Conservation (phyloP, 2,888 invertebrate species). For the Tachina grossa region DNA sequence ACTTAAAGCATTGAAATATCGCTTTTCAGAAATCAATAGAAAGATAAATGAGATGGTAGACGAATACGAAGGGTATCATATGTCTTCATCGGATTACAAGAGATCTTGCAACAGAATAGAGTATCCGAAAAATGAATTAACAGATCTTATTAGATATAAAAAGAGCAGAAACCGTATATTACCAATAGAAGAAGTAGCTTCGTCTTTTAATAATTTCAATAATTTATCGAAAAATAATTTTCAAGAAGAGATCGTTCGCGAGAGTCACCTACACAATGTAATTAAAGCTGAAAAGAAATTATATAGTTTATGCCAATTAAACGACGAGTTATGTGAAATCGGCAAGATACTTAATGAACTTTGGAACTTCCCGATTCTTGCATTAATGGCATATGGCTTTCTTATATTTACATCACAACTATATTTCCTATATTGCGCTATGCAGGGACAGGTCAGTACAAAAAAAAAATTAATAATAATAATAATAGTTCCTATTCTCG, state of each 20-base stretch:
- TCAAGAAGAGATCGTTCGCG: constrained; percentile 66
- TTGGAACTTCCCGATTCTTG: constrained; percentile 82
- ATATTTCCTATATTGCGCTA: constrained; percentile 82
- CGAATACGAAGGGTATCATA: constrained; percentile 76
- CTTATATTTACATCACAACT: constrained; percentile 82
- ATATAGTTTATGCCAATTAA: constrained; percentile 81
- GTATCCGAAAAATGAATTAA: constrained; percentile 65
- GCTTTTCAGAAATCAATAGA: constrained; percentile 77
- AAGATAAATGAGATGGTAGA: constrained; percentile 76
- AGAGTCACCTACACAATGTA: constrained; percentile 79
- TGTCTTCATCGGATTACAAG: not conserved
- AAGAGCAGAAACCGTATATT: constrained; percentile 56
- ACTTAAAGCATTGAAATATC: constrained; percentile 79
- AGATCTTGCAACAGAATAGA: constrained; percentile 23
- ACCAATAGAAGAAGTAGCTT: constrained; percentile 30
- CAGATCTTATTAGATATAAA: constrained; percentile 46
- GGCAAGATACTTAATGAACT: constrained; percentile 81
- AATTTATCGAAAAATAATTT: constrained; percentile 38
- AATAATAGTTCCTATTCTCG: no score
- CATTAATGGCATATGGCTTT: constrained; percentile 82
- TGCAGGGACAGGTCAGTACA: constrained; percentile 78
- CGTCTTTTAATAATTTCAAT: constrained; percentile 54
- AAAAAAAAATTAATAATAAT: not conserved
- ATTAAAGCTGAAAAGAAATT: constrained; percentile 80
- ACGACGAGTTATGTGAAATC: constrained; percentile 83